Percentiles rank a stretch among this genome's conserved stretches.
Evolutionary conservation across 2,113 vertebrate genomes (phyloP).

Genomic region (Gavialis gangeticus): DNA sequence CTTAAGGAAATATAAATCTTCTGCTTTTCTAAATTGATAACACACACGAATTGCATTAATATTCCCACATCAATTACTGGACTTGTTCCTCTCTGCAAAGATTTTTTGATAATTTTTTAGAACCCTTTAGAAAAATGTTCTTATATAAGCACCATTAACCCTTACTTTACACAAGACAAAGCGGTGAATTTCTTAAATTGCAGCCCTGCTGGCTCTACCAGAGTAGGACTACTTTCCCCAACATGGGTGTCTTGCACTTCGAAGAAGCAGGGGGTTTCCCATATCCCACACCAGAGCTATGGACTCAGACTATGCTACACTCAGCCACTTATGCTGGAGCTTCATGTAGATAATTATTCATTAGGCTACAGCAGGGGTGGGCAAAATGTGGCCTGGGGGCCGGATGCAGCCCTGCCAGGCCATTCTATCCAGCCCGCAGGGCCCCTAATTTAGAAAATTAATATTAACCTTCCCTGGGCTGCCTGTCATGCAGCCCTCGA

Average conservation of each 20-base stretch:
- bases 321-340: too few relatives aligned
- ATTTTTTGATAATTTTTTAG: background rate
- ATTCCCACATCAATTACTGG: conserved; percentile 67
- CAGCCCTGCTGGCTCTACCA: background rate
- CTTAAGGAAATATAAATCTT: conserved; percentile 69
- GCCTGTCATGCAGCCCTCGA: too few relatives aligned
- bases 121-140: conserved; percentile 49
- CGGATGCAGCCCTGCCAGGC: too few relatives aligned
- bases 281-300: too few relatives aligned
- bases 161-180: background rate
- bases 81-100: conserved; percentile 45
- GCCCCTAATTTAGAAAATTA: too few relatives aligned
- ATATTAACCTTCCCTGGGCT: too few relatives aligned
- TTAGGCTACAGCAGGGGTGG: too few relatives aligned
- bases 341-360: background rate
- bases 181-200: background rate
- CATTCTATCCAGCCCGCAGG: too few relatives aligned
- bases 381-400: too few relatives aligned
- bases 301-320: too few relatives aligned
- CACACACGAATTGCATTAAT: conserved; percentile 59
- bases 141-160: conserved; percentile 27
- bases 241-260: background rate
- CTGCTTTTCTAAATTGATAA: conserved; percentile 72
- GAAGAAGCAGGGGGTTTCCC: too few relatives aligned
- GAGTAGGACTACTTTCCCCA: background rate